Evolutionary conservation across 1,140 invertebrate species (phyloP).

Genomic region (Mycetomoellerius zeteki): DNA sequence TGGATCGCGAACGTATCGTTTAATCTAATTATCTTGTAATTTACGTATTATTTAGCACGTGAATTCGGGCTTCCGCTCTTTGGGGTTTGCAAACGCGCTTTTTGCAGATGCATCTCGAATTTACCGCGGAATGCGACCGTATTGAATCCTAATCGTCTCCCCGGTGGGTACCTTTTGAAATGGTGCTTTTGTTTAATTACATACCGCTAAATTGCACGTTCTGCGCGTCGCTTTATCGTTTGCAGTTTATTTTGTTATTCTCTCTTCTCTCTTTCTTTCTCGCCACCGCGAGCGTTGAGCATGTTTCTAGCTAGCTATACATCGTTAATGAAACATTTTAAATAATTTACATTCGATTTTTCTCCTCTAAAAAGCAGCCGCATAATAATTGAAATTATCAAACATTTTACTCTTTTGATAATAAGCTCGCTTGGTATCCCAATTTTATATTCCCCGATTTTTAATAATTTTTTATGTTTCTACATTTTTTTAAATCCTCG

Average conservation of each 20-base stretch:
- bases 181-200: slow-evolving; percentile 61
- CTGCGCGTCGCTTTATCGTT: slow-evolving; percentile 35
- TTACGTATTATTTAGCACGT: slow-evolving; percentile 54
- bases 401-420: background rate
- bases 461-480: background rate
- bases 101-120: slow-evolving; percentile 28
- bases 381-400: background rate
- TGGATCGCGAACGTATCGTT: slow-evolving; percentile 59
- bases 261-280: slow-evolving; percentile 7
- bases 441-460: background rate
- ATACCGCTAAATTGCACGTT: slow-evolving; percentile 44
- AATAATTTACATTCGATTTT: background rate
- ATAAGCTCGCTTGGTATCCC: background rate
- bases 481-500: background rate
- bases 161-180: slow-evolving; percentile 49
- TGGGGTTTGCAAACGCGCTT: slow-evolving; percentile 47
- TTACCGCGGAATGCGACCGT: slow-evolving; percentile 23
- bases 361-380: background rate
- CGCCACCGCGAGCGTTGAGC: background rate
- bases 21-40: slow-evolving; percentile 59
- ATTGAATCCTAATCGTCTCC: slow-evolving; percentile 61
- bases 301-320: background rate
- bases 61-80: background rate
- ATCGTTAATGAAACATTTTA: background rate
- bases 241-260: slow-evolving; percentile 56